Evolutionary conservation across 2,113 vertebrate genomes (phyloP).

Genomic region (Martes martes): DNA sequence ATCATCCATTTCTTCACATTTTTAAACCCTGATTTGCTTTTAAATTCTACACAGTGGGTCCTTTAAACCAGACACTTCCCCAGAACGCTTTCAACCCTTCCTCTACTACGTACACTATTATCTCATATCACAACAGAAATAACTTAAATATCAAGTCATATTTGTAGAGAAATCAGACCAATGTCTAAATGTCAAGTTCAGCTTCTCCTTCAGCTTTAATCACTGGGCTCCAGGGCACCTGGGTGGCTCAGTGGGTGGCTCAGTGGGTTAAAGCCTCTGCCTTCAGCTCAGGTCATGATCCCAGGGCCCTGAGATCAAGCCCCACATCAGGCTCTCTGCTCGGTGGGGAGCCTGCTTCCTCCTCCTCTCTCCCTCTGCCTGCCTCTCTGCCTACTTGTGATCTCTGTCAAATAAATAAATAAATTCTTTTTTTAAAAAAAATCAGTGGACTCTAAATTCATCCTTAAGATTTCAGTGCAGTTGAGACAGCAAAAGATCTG

Average conservation of each 20-base stretch:
- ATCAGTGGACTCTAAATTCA: background rate
- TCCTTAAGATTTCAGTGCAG: background rate
- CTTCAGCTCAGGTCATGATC: too few relatives aligned
- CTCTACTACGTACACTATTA: background rate
- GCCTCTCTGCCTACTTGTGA: too few relatives aligned
- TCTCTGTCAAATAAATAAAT: too few relatives aligned
- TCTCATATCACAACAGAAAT: background rate
- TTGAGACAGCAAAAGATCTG: background rate
- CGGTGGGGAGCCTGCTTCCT: too few relatives aligned
- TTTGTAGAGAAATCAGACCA: background rate
- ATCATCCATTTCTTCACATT: background rate
- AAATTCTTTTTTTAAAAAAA: too few relatives aligned
- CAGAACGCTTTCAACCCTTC: background rate
- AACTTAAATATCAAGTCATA: background rate
- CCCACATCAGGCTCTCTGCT: too few relatives aligned
- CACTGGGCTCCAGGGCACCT: too few relatives aligned
- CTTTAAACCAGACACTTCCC: background rate
- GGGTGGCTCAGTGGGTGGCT: too few relatives aligned
- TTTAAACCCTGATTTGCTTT: background rate
- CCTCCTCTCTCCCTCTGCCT: too few relatives aligned
- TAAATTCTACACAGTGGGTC: background rate
- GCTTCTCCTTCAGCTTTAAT: background rate
- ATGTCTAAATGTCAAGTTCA: background rate
- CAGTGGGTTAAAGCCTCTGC: too few relatives aligned
- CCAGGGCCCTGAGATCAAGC: too few relatives aligned